Evolutionary conservation across 2,888 invertebrate species (phyloP).

Genomic region (Cybosia mesomella): DNA sequence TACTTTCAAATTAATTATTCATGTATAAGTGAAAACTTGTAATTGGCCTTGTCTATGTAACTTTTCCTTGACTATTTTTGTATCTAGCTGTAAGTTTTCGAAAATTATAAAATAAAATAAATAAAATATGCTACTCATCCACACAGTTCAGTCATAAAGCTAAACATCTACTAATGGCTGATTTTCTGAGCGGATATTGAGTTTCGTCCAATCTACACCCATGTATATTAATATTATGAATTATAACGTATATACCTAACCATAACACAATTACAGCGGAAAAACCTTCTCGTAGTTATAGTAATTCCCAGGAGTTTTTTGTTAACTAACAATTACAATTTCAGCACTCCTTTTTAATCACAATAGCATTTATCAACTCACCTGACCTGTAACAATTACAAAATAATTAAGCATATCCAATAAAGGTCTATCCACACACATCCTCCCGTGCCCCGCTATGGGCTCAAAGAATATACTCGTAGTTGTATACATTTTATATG

Average conservation of each 20-base stretch:
- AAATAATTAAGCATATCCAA: not conserved
- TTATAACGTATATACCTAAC: not conserved
- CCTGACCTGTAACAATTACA: not conserved
- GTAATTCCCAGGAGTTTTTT: slow-evolving; percentile 3
- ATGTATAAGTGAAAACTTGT: too few relatives aligned
- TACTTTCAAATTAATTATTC: too few relatives aligned
- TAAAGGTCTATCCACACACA: too few relatives aligned
- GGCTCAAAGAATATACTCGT: too few relatives aligned
- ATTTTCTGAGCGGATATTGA: not conserved
- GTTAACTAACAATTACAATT: not conserved
- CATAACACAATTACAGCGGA: not conserved
- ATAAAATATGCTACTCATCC: too few relatives aligned
- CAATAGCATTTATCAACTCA: not conserved
- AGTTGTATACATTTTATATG: too few relatives aligned
- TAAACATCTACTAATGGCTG: not conserved
- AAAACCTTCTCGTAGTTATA: not conserved
- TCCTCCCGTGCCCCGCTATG: too few relatives aligned
- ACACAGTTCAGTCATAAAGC: too few relatives aligned
- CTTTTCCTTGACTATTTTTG: too few relatives aligned
- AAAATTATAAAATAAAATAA: too few relatives aligned
- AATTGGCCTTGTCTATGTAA: too few relatives aligned
- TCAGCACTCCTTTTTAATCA: not conserved
- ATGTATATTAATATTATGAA: not conserved
- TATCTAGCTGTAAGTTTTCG: too few relatives aligned
- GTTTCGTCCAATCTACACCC: not conserved